phyloP scores from a whole-genome alignment of 2,797 vertebrate species.

The Lemur catta region DNA sequence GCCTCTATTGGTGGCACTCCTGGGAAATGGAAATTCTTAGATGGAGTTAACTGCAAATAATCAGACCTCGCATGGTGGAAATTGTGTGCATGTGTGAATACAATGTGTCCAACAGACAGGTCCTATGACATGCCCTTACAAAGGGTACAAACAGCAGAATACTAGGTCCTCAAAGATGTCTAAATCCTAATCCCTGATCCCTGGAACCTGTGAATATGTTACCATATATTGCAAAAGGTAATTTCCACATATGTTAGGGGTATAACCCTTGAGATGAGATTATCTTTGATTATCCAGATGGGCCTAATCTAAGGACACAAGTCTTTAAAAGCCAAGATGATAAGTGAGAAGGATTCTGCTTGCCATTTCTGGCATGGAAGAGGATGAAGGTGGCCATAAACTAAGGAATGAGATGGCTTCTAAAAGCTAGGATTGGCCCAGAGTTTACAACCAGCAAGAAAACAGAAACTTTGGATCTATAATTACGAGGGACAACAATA shows the following conservation, averaged over 20 bases:
- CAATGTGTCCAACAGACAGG: not conserved
- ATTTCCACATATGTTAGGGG: not conserved
- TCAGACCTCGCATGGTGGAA: not conserved
- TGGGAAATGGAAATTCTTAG: not conserved
- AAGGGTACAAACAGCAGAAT: not conserved
- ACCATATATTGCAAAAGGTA: not conserved
- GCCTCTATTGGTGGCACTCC: not conserved
- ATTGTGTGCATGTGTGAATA: not conserved
- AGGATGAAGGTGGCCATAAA: not conserved
- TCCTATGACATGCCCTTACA: not conserved
- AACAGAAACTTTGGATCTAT: not conserved
- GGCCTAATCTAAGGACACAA: not conserved
- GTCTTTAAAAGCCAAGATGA: not conserved
- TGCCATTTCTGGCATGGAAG: not conserved
- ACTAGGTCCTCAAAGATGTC: not conserved
- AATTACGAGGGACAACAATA: not conserved
- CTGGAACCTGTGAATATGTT: not conserved
- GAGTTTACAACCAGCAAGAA: not conserved
- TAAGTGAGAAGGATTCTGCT: not conserved
- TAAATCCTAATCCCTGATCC: not conserved
- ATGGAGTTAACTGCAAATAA: not conserved
- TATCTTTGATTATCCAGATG: not conserved
- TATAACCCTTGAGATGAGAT: not conserved
- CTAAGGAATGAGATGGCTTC: not conserved
- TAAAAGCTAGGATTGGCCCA: fast-evolving